Percentiles rank a stretch among this genome's conserved stretches.
Conservation (phyloP, 2,797 vertebrate genomes). For the Phrynocephalus vlangalii region DNA sequence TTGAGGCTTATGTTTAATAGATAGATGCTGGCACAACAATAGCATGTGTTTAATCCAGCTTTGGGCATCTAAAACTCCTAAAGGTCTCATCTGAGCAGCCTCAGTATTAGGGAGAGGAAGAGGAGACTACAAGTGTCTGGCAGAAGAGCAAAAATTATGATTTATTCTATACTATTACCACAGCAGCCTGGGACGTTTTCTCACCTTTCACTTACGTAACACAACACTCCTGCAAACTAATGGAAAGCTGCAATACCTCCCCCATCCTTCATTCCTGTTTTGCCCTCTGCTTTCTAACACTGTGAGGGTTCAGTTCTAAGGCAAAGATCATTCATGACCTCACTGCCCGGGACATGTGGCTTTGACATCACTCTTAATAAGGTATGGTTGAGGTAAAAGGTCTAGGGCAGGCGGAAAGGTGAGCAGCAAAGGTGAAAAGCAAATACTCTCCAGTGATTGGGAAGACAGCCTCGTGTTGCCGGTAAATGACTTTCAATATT, state of each 20-base stretch:
- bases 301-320: constrained; percentile 17
- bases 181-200: constrained; percentile 54
- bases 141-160: constrained; percentile 53
- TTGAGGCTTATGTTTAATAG: constrained; percentile 52
- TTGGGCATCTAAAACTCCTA: constrained; percentile 61
- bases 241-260: background rate
- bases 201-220: constrained; percentile 29
- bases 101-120: constrained; percentile 34
- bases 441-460: background rate
- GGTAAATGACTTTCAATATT: background rate
- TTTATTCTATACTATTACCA: constrained; percentile 47
- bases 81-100: constrained; percentile 62
- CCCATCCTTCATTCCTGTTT: constrained; percentile 41
- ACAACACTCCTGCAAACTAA: constrained; percentile 55
- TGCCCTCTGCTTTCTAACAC: background rate
- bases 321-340: background rate
- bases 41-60: constrained; percentile 63
- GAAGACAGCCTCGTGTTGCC: background rate
- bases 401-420: background rate
- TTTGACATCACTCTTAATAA: constrained; percentile 18
- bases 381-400: constrained; percentile 27
- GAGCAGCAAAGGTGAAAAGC: constrained; percentile 31
- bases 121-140: constrained; percentile 42
- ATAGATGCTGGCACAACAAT: constrained; percentile 24
- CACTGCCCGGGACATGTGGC: background rate